Base-by-base conservation (phyloP, 1,140 invertebrate genomes). In the Zaprionus kolodkinae region DNA sequence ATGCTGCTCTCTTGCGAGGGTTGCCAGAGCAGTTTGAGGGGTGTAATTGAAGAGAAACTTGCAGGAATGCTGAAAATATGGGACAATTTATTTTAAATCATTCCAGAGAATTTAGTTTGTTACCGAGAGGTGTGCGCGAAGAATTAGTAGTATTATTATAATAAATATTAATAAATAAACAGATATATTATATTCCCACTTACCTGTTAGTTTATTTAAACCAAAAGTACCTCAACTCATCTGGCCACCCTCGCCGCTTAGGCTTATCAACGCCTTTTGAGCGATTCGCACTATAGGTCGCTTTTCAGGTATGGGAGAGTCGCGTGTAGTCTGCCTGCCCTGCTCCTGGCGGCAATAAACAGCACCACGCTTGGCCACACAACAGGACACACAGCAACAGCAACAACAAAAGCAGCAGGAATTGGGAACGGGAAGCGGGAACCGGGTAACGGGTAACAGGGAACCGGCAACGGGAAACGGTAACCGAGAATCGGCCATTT, bases 231-330 rank as follows among this genome's bases (percentile, higher is more conserved):
- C 9, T 55, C 6, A 30, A 55, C 25, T 55, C 27, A 1, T 33
- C 21, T 33, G 52, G 27, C 52, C 10, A 27, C 13, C 12, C 25
- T 17, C 35, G 52, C 27, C 27, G 36, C 54, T 66, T 72, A 55
- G 65, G 64, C 76, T 68, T 76, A 84, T 83, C 80, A 80, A 69
- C 70, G 52, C 77, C 76, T 67, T 79, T 79, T 71, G 66, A 66
- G 48, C 55, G 17, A 25, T 30, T 40, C 25, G 13, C 52, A 10
- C 48, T 25, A 72, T 6, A 36, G 21, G 54, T 40, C 15, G 17
- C 50, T 38, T 17, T 43, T 43, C 60, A 50, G 40, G 40, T 15
- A 15, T 45, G 40, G n/a, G 27, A 6, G 17, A 52, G 72, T 54
- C 35, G 48, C 56, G 36, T 59, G 55, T 61, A 81, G 57, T 52